Evolutionary conservation across 2,888 invertebrate genomes (phyloP), one percentile per base, ranked within the genome.

Genomic region (Blastobasis lacticolella): DNA sequence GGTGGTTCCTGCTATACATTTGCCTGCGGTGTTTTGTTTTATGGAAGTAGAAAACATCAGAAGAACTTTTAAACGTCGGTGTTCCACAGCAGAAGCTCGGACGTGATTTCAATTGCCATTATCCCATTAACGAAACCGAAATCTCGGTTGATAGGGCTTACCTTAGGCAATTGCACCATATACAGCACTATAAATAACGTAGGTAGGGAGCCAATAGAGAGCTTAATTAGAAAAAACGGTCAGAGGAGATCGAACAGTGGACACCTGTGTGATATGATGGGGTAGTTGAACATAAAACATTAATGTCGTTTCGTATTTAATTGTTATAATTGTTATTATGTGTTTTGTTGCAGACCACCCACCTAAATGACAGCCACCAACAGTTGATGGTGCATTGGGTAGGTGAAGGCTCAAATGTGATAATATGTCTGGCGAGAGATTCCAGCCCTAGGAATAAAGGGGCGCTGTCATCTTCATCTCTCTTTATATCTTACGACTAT

Each of bases 321-420:
- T 4, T 10, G 10, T 36, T 10, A 45, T 45, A 7, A 5, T 9
- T 41, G 8, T n/a, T 8, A 6, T 46, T 52, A 52, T 51, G 49
- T 58, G 46, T 55, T 58, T 58, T 60, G 58, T 52, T 82, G 86
- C 90, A 96, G 96, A 91, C 92, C 50, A 93, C 91, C 58, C 87
- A 90, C 53, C 88, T 97, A 36, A 94, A 96, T 81, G 96, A 97
- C 81, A 93, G 92, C 58, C 97, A 97, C 73, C 94, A 95, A 67
- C 95, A 96, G 73, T 81, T 97, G 66, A 94, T 97, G 91, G 95
- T 97, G 7, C 95, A 96, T 78, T 97, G 97, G 97, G 94, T 96
- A 8, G 96, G 97, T 37, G 94, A 95, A 76, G 93, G 93, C 23
- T 95, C 95, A 55, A 92, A 95, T 79, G 94, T 96, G 38, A 94